Conservation (phyloP, 2,113 vertebrate genomes). For the Phaethornis superciliosus region DNA sequence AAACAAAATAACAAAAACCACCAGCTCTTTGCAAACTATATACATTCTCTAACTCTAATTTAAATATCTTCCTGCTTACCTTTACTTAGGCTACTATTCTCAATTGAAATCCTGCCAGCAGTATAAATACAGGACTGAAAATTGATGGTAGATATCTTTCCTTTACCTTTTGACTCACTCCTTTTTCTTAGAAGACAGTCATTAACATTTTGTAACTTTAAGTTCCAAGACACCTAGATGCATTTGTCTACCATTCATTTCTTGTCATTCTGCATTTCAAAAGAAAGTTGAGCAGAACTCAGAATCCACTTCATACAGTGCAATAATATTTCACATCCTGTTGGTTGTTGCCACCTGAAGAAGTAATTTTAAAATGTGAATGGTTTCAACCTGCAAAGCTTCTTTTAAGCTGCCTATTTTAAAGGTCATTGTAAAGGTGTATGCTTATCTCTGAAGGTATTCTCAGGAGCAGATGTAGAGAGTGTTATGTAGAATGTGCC, state of each 20-base stretch:
- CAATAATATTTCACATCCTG: not conserved
- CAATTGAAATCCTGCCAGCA: not conserved
- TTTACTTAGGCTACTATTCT: not conserved
- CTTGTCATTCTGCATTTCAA: not conserved
- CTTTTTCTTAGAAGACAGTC: not conserved
- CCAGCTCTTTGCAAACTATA: not conserved
- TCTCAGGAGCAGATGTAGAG: not conserved
- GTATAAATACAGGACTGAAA: not conserved
- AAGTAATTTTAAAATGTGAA: not conserved
- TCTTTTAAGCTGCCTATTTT: not conserved
- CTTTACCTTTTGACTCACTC: not conserved
- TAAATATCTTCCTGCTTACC: not conserved
- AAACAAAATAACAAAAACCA: too few relatives aligned
- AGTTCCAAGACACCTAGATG: not conserved
- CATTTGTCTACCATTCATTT: not conserved
- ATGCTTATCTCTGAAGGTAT: not conserved
- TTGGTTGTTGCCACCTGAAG: not conserved
- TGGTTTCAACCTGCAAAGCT: not conserved
- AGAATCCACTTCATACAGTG: not conserved
- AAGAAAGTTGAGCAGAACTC: not conserved
- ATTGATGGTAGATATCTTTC: not conserved
- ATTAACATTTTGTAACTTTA: not conserved
- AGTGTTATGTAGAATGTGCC: not conserved
- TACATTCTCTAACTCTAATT: not conserved
- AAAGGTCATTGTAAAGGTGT: not conserved